Evolutionary conservation across 2,888 invertebrate species (phyloP).

Genomic region (Escarpia spicata): DNA sequence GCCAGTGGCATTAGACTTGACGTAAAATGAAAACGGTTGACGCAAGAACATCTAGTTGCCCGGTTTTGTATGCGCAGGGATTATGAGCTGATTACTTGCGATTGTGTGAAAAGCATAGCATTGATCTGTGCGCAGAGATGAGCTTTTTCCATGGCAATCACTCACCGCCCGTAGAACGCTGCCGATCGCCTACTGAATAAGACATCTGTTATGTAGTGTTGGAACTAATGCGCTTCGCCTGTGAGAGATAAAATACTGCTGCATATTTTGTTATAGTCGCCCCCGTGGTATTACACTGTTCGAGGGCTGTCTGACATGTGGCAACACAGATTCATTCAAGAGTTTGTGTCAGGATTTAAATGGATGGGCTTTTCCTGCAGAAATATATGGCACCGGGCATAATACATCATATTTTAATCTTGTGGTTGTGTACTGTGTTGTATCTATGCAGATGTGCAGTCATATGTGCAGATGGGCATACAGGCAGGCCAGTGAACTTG

Average conservation of each 20-base stretch:
- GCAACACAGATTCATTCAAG: not conserved
- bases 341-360: not conserved
- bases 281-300: not conserved
- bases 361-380: not conserved
- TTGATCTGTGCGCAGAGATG: not conserved
- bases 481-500: not conserved
- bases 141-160: conserved; percentile 16
- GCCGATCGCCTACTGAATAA: not conserved
- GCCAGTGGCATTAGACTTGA: not conserved
- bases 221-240: conserved; percentile 1
- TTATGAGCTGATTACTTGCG: conserved; percentile 13
- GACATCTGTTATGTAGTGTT: conserved; percentile 16
- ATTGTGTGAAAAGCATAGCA: conserved; percentile 4
- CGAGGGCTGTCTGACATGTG: not conserved
- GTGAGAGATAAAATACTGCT: conserved; percentile 1
- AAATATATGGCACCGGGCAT: not conserved
- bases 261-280: conserved; percentile 16
- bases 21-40: conserved; percentile 4
- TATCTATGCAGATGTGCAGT: not conserved
- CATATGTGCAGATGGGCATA: not conserved
- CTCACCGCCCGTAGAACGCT: not conserved
- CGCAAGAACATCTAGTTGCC: not conserved
- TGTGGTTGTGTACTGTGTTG: not conserved
- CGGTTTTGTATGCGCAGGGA: conserved; percentile 1
- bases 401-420: not conserved